phyloP scores from a whole-genome alignment of 2,113 vertebrate species.

The Brachypodius melanocephalos region DNA sequence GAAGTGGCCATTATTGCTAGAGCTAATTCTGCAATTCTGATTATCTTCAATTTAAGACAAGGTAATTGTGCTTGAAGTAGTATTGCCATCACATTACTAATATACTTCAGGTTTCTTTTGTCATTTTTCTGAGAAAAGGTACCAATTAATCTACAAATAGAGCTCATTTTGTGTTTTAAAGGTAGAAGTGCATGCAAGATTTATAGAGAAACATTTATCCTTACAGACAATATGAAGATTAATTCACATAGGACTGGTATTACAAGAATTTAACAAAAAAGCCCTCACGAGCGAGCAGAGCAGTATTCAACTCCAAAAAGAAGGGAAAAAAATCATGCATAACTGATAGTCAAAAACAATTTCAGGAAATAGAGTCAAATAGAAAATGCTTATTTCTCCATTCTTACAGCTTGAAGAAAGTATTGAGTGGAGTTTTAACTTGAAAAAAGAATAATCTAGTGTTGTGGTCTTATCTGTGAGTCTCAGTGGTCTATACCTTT shows the following conservation, averaged over 20 bases:
- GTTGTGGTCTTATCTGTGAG: not conserved
- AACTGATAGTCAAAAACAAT: not conserved
- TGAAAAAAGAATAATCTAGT: not conserved
- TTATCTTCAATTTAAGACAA: slow-evolving; percentile 56
- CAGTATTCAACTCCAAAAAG: not conserved
- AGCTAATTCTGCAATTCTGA: slow-evolving; percentile 16
- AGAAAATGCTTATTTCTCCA: not conserved
- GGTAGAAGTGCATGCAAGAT: not conserved
- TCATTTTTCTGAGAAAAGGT: slow-evolving; percentile 39
- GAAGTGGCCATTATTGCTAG: not conserved
- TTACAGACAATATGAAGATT: not conserved
- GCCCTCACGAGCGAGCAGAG: not conserved
- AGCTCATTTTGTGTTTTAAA: not conserved
- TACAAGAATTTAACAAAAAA: not conserved
- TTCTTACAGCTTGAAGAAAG: not conserved
- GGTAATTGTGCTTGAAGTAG: slow-evolving; percentile 42
- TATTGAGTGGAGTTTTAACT: not conserved
- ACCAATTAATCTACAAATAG: not conserved
- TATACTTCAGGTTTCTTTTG: slow-evolving; percentile 19
- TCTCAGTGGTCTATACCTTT: not conserved
- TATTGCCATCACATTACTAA: slow-evolving; percentile 38
- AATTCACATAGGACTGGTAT: not conserved
- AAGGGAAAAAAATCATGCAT: fast-evolving
- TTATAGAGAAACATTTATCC: not conserved
- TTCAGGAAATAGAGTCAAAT: not conserved